Evolutionary conservation across 2,113 vertebrate genomes (phyloP).

Genomic region (Orycteropus afer): DNA sequence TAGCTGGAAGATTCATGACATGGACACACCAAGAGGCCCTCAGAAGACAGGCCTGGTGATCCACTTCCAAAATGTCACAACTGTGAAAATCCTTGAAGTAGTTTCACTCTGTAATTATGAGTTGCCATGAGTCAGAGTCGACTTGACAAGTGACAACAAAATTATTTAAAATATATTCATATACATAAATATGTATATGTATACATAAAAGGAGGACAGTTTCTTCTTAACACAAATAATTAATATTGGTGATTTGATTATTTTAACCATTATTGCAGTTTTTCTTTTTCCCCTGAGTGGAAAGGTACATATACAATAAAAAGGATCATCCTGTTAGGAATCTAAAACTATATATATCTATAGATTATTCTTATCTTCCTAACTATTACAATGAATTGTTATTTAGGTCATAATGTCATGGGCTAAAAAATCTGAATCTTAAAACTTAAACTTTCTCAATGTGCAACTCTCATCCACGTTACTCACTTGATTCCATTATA

Average conservation of each 20-base stretch:
- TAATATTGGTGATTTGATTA: background rate
- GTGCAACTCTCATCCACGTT: background rate
- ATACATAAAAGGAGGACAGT: background rate
- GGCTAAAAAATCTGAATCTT: background rate
- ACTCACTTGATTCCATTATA: background rate
- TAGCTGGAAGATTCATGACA: no score
- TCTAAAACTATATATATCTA: background rate
- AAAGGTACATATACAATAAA: background rate
- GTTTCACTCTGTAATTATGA: no score
- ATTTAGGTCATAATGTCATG: background rate
- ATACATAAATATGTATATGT: background rate
- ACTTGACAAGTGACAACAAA: background rate
- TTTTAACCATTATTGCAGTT: background rate
- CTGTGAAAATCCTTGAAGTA: no score
- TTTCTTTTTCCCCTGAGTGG: background rate
- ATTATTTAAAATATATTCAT: background rate
- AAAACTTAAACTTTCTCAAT: no score
- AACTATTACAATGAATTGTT: background rate
- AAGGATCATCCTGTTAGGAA: background rate
- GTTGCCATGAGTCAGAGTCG: no score
- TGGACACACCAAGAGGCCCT: no score
- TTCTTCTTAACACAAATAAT: background rate
- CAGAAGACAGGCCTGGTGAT: no score
- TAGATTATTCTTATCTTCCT: background rate
- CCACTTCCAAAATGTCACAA: no score